Base-by-base conservation (phyloP, 2,888 invertebrate genomes). In the Drosophila conformis region DNA sequence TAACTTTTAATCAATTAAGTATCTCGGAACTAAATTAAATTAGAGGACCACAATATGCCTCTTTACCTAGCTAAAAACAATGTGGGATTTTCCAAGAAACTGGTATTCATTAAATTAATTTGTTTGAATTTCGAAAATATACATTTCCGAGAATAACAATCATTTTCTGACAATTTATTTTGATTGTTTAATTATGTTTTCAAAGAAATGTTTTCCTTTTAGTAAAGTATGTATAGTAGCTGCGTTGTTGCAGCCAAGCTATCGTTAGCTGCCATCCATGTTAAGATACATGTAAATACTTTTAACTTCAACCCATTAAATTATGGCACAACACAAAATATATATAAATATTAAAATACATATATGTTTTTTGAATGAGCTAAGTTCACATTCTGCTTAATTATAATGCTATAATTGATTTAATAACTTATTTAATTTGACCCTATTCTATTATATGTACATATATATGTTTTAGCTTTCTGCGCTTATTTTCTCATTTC, bases 401-500 rank as follows among this genome's bases (percentile, higher is more conserved):
- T 13, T 25, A 15, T 25, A 25, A 25, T 46, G 8, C 4, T 6
- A 25, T 15, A 8, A 25, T 15, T 31, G 31, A 31, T 31, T 29
- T 29, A 29, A 25, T 25, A 46, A 15, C 8, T 25, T 0, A 8
- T 15, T 46, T 46, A 8, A 25, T 25, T 25, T 25, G 7, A 8
- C 18, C 18, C 15, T 4, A 25, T 15, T 46, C 7, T 21, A 2
- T 7, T 13, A 13, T 7, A 25, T 25, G 21, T 0, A 13, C 0
- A 21, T 7, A 7, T 4, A 33, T 0, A 25, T 25, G 4, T 25
- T 15, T 8, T 15, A 29, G 18, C 11, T 25, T 54, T 64, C 35
- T 46, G 36, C 54, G 46, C 51, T 58, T 40, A 54, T 52, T 54
- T 52, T 35, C 69, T 62, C 64, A 63, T 72, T 80, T 78, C 63